These are phyloP conservation scores for Anadara kagoshimensis DNA, from an alignment of 1,140 invertebrate species.

Conservation along the genomic window DNA sequence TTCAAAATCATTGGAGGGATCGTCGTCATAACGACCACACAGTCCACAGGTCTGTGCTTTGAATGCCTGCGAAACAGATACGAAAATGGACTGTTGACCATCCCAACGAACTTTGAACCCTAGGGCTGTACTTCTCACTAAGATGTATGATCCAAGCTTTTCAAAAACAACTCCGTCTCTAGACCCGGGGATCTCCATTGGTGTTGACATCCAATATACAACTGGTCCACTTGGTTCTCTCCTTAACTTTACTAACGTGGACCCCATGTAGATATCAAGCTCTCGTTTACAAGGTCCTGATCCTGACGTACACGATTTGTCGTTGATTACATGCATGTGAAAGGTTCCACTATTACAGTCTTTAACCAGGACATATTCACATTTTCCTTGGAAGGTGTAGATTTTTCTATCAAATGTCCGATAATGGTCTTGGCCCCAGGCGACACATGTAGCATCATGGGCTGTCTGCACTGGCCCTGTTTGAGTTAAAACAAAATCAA, in stretches of 20 bases:
- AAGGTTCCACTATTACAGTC: slow-evolving; percentile 57
- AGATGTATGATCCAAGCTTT: slow-evolving; percentile 80
- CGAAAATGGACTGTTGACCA: slow-evolving; percentile 72
- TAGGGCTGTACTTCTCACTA: slow-evolving; percentile 77
- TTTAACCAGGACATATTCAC: slow-evolving; percentile 65
- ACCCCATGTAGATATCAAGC: slow-evolving; percentile 60
- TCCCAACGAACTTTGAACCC: slow-evolving; percentile 79
- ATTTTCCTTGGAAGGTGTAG: slow-evolving; percentile 71
- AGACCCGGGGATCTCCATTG: slow-evolving; percentile 62
- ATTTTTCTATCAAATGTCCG: slow-evolving; percentile 88
- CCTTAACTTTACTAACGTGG: slow-evolving; percentile 38
- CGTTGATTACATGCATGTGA: slow-evolving; percentile 58
- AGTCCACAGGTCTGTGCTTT: slow-evolving; percentile 88
- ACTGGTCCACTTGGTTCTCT: slow-evolving; percentile 26
- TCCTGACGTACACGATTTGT: slow-evolving; percentile 44
- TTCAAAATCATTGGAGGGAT: slow-evolving; percentile 81
- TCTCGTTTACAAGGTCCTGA: slow-evolving; percentile 49
- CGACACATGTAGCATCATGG: slow-evolving; percentile 78
- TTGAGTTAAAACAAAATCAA: background rate
- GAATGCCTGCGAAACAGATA: slow-evolving; percentile 80
- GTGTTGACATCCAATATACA: slow-evolving; percentile 33
- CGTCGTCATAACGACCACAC: slow-evolving; percentile 86
- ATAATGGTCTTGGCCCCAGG: slow-evolving; percentile 86
- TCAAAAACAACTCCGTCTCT: slow-evolving; percentile 82
- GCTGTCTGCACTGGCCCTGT: slow-evolving; percentile 9